Percentiles rank a stretch among this genome's conserved stretches.
Evolutionary conservation across 1,140 invertebrate species (phyloP).

Genomic region (Nephila pilipes): DNA sequence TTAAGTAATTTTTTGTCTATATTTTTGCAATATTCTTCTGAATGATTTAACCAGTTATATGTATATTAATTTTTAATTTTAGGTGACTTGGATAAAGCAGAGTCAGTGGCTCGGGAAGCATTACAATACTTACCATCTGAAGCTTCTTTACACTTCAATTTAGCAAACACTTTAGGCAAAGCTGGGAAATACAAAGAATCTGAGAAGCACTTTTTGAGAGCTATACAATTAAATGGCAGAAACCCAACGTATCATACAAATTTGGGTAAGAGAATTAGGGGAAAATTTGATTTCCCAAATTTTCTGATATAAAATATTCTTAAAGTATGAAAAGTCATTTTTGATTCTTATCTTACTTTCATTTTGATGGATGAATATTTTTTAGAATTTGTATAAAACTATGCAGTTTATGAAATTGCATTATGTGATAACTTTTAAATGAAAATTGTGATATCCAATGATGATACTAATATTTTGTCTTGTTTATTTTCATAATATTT

Average conservation of each 20-base stretch:
- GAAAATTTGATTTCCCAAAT: too few relatives aligned
- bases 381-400: too few relatives aligned
- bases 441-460: too few relatives aligned
- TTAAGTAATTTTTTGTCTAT: not conserved
- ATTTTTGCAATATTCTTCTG: not conserved
- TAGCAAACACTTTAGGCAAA: conserved; percentile 95
- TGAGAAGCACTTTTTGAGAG: conserved; percentile 89
- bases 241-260: conserved; percentile 91
- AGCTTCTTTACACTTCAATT: conserved; percentile 90
- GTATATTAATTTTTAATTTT: conserved; percentile 58
- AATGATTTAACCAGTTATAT: not conserved
- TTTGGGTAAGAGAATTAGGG: conserved; percentile 85
- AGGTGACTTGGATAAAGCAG: conserved; percentile 87
- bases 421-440: too few relatives aligned
- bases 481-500: too few relatives aligned
- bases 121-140: conserved; percentile 87
- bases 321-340: too few relatives aligned
- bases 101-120: conserved; percentile 86
- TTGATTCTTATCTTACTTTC: too few relatives aligned
- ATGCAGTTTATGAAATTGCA: too few relatives aligned
- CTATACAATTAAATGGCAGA: conserved; percentile 86
- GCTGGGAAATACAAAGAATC: conserved; percentile 88
- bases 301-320: too few relatives aligned
- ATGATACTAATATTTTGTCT: too few relatives aligned
- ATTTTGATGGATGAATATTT: too few relatives aligned